These are phyloP conservation scores for Ibidorhyncha struthersii DNA, from an alignment of 2,113 vertebrate genomes.

Conservation along the genomic window DNA sequence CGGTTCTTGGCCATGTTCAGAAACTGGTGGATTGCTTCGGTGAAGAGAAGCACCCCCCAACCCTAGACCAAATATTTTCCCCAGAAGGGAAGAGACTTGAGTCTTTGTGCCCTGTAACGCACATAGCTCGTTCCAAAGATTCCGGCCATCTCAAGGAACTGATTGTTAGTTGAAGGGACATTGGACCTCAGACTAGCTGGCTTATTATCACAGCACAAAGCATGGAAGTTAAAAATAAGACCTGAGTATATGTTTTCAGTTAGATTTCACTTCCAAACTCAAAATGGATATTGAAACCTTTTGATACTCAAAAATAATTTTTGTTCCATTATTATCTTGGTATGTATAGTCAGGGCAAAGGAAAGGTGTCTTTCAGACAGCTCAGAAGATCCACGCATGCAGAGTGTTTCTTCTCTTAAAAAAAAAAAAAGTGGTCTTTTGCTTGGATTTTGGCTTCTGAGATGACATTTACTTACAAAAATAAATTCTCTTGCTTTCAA, in stretches of 20 bases:
- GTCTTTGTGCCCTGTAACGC: background rate
- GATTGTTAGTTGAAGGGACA: background rate
- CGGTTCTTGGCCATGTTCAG: background rate
- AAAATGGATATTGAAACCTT: background rate
- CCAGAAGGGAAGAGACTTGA: background rate
- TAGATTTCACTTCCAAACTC: background rate
- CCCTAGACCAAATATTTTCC: background rate
- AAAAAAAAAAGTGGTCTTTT: background rate
- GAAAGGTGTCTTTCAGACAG: background rate
- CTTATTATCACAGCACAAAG: background rate
- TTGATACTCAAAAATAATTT: background rate
- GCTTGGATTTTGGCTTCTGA: background rate
- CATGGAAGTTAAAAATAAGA: background rate
- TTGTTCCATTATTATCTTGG: background rate
- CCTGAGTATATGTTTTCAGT: background rate
- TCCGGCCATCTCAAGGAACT: background rate
- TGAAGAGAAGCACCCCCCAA: background rate
- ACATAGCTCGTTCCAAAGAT: background rate
- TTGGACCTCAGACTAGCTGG: background rate
- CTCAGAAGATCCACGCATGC: background rate
- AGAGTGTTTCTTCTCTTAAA: background rate
- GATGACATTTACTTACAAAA: slow-evolving; percentile 6
- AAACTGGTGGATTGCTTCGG: background rate
- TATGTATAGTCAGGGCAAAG: background rate
- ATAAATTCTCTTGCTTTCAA: slow-evolving; percentile 22